A percentile compares a stretch with the other conserved stretches of the same genome.
Evolutionary conservation across 2,113 vertebrate species (phyloP).

Genomic region (Phaetusa simplex): DNA sequence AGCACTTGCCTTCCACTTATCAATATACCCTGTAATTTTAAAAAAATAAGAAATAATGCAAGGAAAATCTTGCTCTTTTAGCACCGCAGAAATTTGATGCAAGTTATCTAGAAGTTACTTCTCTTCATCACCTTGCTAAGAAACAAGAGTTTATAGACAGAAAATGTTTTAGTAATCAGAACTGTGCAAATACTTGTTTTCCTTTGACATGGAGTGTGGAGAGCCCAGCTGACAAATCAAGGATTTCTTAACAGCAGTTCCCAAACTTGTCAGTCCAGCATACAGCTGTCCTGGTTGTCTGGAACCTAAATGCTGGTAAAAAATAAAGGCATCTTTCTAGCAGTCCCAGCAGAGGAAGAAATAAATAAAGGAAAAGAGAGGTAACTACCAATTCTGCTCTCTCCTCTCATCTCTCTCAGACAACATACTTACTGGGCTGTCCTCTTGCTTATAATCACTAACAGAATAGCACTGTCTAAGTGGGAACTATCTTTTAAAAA

Average conservation of each 20-base stretch:
- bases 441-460: too few relatives aligned
- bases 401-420: not conserved
- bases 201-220: not conserved
- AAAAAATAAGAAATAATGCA: not conserved
- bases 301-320: not conserved
- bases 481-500: not conserved
- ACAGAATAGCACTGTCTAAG: not conserved
- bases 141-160: not conserved
- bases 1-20: not conserved
- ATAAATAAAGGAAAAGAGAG: not conserved
- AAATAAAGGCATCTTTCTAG: not conserved
- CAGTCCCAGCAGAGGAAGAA: not conserved
- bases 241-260: not conserved
- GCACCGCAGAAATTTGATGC: not conserved
- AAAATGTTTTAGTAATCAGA: not conserved
- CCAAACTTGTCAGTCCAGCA: not conserved
- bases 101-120: not conserved
- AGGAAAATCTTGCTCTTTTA: not conserved
- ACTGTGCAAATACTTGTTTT: not conserved
- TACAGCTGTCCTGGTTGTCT: not conserved
- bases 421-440: not conserved
- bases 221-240: not conserved
- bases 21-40: not conserved
- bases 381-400: not conserved
- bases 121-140: not conserved